A percentile compares a stretch with the other conserved stretches of the same genome.
These are phyloP conservation scores for Chrysolina haemoptera DNA, from an alignment of 2,888 invertebrate species.

Conservation along the genomic window DNA sequence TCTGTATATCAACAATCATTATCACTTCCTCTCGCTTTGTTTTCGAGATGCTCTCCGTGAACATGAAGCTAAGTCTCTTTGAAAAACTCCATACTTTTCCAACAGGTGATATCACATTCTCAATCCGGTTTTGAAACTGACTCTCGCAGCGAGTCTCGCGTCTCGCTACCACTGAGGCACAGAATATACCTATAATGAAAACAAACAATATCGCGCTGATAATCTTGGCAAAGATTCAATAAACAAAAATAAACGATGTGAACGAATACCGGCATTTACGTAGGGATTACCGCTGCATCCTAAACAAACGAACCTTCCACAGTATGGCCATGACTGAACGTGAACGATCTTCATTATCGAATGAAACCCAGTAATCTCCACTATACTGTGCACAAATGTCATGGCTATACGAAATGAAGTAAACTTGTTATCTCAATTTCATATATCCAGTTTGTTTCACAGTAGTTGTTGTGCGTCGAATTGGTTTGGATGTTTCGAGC, in stretches of 20 bases:
- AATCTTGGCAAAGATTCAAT: background rate
- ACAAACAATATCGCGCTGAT: background rate
- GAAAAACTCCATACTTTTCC: too few relatives aligned
- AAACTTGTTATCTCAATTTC: slow-evolving; percentile 23
- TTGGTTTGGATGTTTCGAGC: background rate
- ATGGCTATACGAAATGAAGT: background rate
- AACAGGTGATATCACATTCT: too few relatives aligned
- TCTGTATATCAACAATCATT: too few relatives aligned
- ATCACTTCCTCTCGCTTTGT: too few relatives aligned
- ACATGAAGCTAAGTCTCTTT: too few relatives aligned
- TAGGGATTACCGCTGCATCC: too few relatives aligned
- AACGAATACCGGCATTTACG: too few relatives aligned
- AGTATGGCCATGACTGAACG: too few relatives aligned
- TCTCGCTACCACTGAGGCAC: too few relatives aligned
- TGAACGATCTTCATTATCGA: background rate
- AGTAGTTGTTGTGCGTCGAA: background rate
- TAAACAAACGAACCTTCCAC: background rate
- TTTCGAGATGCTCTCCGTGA: too few relatives aligned
- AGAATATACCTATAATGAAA: background rate
- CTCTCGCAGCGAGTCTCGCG: background rate
- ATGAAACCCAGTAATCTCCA: background rate
- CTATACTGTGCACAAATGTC: background rate
- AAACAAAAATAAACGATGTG: background rate
- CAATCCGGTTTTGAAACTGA: background rate
- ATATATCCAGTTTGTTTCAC: background rate